Conservation (phyloP, 2,888 invertebrate genomes). For the Caenorhabditis sp. region DNA sequence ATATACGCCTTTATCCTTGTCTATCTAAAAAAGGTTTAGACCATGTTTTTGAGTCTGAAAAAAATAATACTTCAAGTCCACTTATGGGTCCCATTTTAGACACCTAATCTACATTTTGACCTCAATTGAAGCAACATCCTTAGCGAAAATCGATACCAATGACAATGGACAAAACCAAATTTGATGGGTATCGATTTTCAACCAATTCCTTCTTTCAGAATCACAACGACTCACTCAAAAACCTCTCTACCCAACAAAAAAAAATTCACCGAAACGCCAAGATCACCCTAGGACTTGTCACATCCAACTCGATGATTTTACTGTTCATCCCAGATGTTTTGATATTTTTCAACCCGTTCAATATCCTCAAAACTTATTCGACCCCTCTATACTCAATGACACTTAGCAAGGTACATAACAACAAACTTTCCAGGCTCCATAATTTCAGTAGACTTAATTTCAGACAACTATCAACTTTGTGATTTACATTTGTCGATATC, state of each 20-base stretch:
- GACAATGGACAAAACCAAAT: too few species aligned
- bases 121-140: too few species aligned
- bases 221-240: constrained; percentile 22
- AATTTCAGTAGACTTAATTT: too few species aligned
- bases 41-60: too few species aligned
- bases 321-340: constrained; percentile 44
- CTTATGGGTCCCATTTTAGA: too few species aligned
- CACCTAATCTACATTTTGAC: too few species aligned
- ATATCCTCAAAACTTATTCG: constrained; percentile 40
- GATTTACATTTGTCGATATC: constrained; percentile 46
- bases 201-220: constrained; percentile 10
- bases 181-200: too few species aligned
- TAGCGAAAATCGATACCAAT: too few species aligned
- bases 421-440: too few species aligned
- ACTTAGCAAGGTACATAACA: constrained; percentile 51
- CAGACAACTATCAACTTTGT: constrained; percentile 45
- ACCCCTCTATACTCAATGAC: constrained; percentile 49
- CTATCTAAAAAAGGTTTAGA: constrained; percentile 39
- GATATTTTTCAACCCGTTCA: constrained; percentile 38
- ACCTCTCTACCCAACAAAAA: constrained; percentile 27
- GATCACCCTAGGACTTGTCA: constrained; percentile 45
- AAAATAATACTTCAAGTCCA: too few species aligned
- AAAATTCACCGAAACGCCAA: constrained; percentile 46
- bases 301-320: constrained; percentile 42
- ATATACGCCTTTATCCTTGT: constrained; percentile 39